These are phyloP conservation scores for Solenodon paradoxus DNA, from an alignment of 2,113 vertebrate species.

Conservation along the genomic window DNA sequence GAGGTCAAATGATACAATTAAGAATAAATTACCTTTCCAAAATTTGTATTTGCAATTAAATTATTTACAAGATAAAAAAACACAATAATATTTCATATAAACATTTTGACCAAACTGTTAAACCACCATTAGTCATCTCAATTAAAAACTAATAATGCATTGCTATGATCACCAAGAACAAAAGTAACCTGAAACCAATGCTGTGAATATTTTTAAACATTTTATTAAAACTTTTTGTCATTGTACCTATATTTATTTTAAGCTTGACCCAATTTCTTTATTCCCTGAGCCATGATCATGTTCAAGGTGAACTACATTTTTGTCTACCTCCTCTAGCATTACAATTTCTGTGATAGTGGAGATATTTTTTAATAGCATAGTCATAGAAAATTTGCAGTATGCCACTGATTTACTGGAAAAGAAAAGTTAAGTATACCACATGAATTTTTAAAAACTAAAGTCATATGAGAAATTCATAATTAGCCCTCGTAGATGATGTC, in stretches of 20 bases:
- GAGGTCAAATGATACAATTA: conserved; percentile 26
- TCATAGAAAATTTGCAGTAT: conserved; percentile 67
- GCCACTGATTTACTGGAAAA: conserved; percentile 14
- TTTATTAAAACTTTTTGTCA: conserved; percentile 64
- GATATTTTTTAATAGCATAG: conserved; percentile 38
- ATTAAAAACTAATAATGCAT: conserved; percentile 24
- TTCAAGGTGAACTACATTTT: conserved; percentile 74
- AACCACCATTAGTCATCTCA: conserved; percentile 2
- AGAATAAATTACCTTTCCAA: neutral
- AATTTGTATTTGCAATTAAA: conserved; percentile 20
- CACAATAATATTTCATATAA: neutral
- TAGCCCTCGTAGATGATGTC: conserved; percentile 50
- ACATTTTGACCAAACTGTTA: conserved; percentile 28
- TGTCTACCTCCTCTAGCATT: conserved; percentile 44
- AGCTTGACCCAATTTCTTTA: conserved; percentile 69
- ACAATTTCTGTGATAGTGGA: neutral
- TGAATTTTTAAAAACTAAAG: conserved; percentile 70
- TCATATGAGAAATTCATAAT: conserved; percentile 64
- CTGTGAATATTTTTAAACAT: conserved; percentile 64
- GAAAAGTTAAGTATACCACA: conserved; percentile 6
- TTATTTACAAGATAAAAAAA: neutral
- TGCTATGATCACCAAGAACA: conserved; percentile 47
- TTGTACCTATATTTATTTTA: conserved; percentile 73
- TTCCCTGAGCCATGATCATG: conserved; percentile 60
- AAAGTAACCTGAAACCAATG: conserved; percentile 52